These are phyloP conservation scores for Nemurella pictetii DNA, from an alignment of 2,888 invertebrate species.

Conservation along the genomic window DNA sequence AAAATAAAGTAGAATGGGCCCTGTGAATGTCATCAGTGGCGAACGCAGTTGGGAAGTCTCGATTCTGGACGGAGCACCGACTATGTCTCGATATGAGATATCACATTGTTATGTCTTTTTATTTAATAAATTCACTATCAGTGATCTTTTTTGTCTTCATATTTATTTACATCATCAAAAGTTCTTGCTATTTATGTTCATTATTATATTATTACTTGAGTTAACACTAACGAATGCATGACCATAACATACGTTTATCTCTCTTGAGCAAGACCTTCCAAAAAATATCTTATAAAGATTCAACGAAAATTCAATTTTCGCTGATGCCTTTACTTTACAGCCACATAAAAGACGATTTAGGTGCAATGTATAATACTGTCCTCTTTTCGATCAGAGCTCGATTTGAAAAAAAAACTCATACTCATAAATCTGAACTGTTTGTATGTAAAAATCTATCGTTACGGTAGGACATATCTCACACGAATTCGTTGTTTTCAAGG, in stretches of 20 bases:
- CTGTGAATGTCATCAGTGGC: not conserved
- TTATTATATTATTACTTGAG: no score
- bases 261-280: not conserved
- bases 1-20: not conserved
- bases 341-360: conserved; percentile 17
- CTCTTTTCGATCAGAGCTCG: conserved; percentile 14
- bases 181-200: no score
- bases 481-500: conserved; percentile 3
- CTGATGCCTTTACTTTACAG: not conserved
- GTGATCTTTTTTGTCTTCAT: no score
- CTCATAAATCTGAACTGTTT: conserved; percentile 19
- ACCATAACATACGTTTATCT: not conserved
- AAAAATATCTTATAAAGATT: not conserved
- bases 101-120: no score
- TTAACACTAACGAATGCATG: no score
- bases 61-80: no score
- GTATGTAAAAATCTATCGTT: conserved; percentile 20
- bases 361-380: conserved; percentile 1
- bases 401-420: conserved; percentile 24
- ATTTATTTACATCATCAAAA: no score
- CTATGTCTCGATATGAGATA: no score
- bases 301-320: conserved; percentile 15
- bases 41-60: not conserved
- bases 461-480: conserved; percentile 6
- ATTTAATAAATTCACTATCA: no score